Evolutionary conservation across 2,888 invertebrate species (phyloP), one percentile per base, ranked within the genome.

Genomic region (Ophraella communa): DNA sequence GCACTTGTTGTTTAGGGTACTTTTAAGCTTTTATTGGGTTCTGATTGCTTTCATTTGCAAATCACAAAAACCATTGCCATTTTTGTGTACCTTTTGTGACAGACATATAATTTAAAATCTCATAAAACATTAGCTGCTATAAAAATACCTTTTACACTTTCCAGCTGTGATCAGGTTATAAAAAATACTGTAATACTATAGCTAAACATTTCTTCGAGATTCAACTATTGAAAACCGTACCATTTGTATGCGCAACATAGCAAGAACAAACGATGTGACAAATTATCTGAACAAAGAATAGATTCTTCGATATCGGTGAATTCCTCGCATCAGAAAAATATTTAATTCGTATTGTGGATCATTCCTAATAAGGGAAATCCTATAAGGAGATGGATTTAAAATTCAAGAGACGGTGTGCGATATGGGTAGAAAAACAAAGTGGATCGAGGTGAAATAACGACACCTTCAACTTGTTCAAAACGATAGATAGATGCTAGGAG

Each of bases 381-480:
- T 63, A 58, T 66, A 72, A 70, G 68, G 69, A 33, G 47, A 23
- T 24, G 63, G 62, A 72, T 73, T 73, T 67, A 67, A 47, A 64
- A 73, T 72, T 66, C 73, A 72, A 64, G 64, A 70, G 67, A 65
- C 64, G 64, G 64, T 60, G 73, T 71, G 70, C 72, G 64, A 71
- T 71, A 71, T 72, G 70, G 69, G 59, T 27, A 61, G 63, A 68
- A 64, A 68, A 68, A 73, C 72, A 70, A 74, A 74, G 73, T 73
- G 69, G 74, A 71, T 74, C 73, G 73, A 76, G 74, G 75, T 76
- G 74, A 75, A 73, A 71, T 73, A 64, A 73, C n/a, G 72, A 74
- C 74, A 74, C 73, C 72, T 73, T 66, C 66, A 67, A 68, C 69
- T 74, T 73, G 71, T 71, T 70, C 72, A 74, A 73, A 66, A 64